phyloP scores from a whole-genome alignment of 2,888 invertebrate species.

The Lagria hirta region DNA sequence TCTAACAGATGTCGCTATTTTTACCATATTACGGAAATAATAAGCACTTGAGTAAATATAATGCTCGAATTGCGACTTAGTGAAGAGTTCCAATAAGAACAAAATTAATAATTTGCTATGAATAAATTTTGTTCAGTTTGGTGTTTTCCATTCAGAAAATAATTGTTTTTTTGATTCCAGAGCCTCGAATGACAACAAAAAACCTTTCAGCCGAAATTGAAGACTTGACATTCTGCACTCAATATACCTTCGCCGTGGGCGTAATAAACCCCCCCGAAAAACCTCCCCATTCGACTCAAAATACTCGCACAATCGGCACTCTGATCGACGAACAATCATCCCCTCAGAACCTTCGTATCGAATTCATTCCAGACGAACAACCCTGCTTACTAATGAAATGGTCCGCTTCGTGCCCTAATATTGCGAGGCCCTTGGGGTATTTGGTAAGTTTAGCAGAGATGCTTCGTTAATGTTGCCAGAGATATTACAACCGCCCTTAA shows the following conservation, averaged over 20 bases:
- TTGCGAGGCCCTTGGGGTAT: slow-evolving; percentile 41
- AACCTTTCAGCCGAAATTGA: slow-evolving; percentile 35
- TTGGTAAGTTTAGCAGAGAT: slow-evolving; percentile 43
- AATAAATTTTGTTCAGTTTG: no score
- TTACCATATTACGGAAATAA: no score
- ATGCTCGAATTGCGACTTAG: no score
- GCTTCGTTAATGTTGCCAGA: slow-evolving; percentile 3
- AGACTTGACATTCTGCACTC: slow-evolving; percentile 41
- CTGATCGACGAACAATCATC: slow-evolving; percentile 35
- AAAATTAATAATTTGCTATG: no score
- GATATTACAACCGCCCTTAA: not conserved
- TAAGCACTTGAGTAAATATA: no score
- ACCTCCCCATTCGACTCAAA: slow-evolving; percentile 10
- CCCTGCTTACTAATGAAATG: slow-evolving; percentile 44
- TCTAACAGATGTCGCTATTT: no score
- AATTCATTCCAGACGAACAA: slow-evolving; percentile 37
- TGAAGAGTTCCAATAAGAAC: no score
- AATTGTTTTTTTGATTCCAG: slow-evolving; percentile 34
- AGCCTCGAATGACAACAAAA: slow-evolving; percentile 38
- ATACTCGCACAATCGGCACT: slow-evolving; percentile 40
- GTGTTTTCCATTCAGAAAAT: no score
- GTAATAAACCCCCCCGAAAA: slow-evolving; percentile 11
- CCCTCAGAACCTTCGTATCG: slow-evolving; percentile 40
- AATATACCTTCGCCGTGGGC: slow-evolving; percentile 36
- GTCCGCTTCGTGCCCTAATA: slow-evolving; percentile 44